A percentile compares a stretch with the other conserved stretches of the same genome.
phyloP scores from a whole-genome alignment of 2,888 invertebrate species.

The Strigamia crassipes region DNA sequence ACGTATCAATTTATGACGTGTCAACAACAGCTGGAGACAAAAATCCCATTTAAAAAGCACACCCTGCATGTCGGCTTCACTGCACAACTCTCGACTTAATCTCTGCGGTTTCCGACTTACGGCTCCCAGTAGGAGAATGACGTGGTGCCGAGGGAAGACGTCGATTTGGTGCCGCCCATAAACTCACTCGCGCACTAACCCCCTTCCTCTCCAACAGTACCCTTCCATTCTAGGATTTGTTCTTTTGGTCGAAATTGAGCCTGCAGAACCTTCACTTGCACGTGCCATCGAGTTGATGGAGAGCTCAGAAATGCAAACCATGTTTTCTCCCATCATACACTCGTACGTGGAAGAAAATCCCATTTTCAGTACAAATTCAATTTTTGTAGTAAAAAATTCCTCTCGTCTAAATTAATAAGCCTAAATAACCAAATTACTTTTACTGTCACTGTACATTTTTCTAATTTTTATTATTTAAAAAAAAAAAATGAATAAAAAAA shows the following conservation, averaged over 20 bases:
- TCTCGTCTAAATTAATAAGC: neutral
- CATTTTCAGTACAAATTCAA: conserved; percentile 11
- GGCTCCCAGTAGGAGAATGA: conserved; percentile 21
- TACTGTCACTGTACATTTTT: neutral
- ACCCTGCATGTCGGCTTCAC: conserved; percentile 16
- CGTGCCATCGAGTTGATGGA: conserved; percentile 17
- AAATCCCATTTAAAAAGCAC: conserved; percentile 11
- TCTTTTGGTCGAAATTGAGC: conserved; percentile 21
- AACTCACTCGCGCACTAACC: conserved; percentile 13
- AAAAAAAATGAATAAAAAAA: neutral
- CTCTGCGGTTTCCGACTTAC: conserved; percentile 21
- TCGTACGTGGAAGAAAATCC: neutral
- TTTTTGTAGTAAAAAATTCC: neutral
- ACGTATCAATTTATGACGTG: conserved; percentile 17
- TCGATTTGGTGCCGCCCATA: conserved; percentile 15
- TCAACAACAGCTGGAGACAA: neutral
- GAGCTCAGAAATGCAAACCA: conserved; percentile 21
- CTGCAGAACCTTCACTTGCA: conserved; percentile 21
- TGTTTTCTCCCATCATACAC: neutral
- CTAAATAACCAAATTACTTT: too few species aligned
- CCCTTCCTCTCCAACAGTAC: neutral
- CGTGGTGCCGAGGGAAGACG: conserved; percentile 21
- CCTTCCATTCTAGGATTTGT: conserved; percentile 6
- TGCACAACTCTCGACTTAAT: conserved; percentile 21
- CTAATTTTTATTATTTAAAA: neutral